Evolutionary conservation across 2,797 vertebrate species (phyloP).

Genomic region (Falco biarmicus): DNA sequence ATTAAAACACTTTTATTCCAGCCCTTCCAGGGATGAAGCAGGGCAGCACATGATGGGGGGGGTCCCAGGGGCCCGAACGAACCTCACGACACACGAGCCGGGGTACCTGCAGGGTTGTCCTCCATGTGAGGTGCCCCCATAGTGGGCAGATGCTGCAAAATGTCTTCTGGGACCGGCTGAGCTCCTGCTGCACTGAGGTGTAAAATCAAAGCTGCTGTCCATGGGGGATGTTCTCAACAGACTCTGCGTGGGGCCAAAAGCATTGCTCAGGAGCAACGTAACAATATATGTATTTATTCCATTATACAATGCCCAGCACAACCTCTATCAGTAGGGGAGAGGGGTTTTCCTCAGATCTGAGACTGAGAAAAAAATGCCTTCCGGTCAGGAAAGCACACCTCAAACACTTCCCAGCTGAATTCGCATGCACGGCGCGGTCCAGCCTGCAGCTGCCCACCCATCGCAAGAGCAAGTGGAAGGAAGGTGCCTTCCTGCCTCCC

Average conservation of each 20-base stretch:
- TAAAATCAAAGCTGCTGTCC: background rate
- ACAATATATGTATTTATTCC: background rate
- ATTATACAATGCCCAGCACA: background rate
- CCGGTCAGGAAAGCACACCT: background rate
- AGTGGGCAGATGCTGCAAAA: background rate
- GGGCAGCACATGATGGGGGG: background rate
- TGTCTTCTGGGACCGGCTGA: background rate
- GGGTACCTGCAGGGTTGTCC: background rate
- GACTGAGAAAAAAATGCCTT: background rate
- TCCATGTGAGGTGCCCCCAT: fast-evolving
- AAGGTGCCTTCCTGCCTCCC: background rate
- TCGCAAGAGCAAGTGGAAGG: background rate
- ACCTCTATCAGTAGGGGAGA: background rate
- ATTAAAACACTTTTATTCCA: background rate
- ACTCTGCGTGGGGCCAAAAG: fast-evolving
- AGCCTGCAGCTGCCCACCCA: background rate
- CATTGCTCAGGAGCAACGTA: background rate
- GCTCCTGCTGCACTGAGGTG: background rate
- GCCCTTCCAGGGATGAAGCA: background rate
- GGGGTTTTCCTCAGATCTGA: background rate
- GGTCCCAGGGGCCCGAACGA: background rate
- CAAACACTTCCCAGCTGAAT: background rate
- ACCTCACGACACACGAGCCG: fast-evolving
- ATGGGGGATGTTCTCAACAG: fast-evolving
- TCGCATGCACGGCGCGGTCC: fast-evolving